Evolutionary conservation across 2,888 invertebrate genomes (phyloP).

Genomic region (Sinelater perroti): DNA sequence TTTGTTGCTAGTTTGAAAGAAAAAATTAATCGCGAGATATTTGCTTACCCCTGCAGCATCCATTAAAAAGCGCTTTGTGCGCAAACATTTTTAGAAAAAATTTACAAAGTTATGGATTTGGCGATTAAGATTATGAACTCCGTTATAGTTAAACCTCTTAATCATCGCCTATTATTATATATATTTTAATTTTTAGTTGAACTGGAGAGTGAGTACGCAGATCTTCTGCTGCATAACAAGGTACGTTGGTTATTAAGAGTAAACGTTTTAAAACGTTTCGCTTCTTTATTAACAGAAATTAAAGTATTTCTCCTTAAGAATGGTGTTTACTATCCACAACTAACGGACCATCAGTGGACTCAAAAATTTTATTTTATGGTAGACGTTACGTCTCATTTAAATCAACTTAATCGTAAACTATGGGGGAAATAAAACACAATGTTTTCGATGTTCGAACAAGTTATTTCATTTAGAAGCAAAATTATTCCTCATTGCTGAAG

Average conservation of each 20-base stretch:
- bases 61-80: slow-evolving; percentile 48
- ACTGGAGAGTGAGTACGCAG: slow-evolving; percentile 29
- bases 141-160: slow-evolving; percentile 44
- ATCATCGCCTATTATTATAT: too few relatives aligned
- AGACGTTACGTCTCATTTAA: too few relatives aligned
- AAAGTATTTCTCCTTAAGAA: too few relatives aligned
- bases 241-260: slow-evolving; percentile 42
- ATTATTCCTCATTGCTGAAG: too few relatives aligned
- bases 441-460: too few relatives aligned
- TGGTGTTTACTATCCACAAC: too few relatives aligned
- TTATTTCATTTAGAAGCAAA: too few relatives aligned
- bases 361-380: too few relatives aligned
- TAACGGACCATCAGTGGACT: too few relatives aligned
- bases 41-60: slow-evolving; percentile 47
- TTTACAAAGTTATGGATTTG: slow-evolving; percentile 42
- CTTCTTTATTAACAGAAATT: too few relatives aligned
- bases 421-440: too few relatives aligned
- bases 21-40: slow-evolving; percentile 44
- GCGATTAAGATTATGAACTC: slow-evolving; percentile 39
- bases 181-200: slow-evolving; percentile 31
- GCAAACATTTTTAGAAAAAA: slow-evolving; percentile 46
- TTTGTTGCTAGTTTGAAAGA: slow-evolving; percentile 41
- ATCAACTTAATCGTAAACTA: too few relatives aligned
- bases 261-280: slow-evolving; percentile 41
- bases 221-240: slow-evolving; percentile 20